These are phyloP conservation scores for Coregonus clupeaformis DNA, from an alignment of 2,113 vertebrate species.

Conservation along the genomic window DNA sequence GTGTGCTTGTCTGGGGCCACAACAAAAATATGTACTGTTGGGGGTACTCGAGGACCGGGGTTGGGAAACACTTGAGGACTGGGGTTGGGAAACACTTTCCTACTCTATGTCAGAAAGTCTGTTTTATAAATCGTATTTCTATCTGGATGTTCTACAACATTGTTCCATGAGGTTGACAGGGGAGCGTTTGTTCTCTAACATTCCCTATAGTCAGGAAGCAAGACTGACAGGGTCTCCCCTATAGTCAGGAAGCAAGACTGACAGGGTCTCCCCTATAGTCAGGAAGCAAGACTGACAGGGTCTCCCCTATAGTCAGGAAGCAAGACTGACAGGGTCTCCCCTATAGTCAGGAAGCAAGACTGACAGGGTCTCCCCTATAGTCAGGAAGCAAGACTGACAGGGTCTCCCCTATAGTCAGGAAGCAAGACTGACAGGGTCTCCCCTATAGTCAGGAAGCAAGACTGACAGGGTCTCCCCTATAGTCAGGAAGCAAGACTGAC, in stretches of 20 bases:
- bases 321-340: neutral
- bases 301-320: constrained; percentile 37
- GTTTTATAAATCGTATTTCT: too few species aligned
- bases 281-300: constrained; percentile 48
- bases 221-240: constrained; percentile 53
- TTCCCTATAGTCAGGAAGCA: constrained; percentile 24
- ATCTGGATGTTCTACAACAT: neutral
- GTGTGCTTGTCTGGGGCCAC: too few species aligned
- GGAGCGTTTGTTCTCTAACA: constrained; percentile 41
- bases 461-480: constrained; percentile 15
- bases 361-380: too few species aligned
- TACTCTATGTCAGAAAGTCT: too few species aligned
- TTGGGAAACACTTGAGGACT: too few species aligned
- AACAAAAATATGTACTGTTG: too few species aligned
- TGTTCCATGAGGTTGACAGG: neutral
- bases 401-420: constrained; percentile 16
- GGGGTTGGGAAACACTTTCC: too few species aligned
- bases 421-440: constrained; percentile 36
- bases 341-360: constrained; percentile 34
- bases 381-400: constrained; percentile 17
- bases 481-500: constrained; percentile 46
- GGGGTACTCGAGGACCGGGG: too few species aligned
- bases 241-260: constrained; percentile 37
- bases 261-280: constrained; percentile 34
- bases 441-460: constrained; percentile 24